These are phyloP conservation scores for Ploceus nigricollis DNA, from an alignment of 2,113 vertebrate species.

Conservation along the genomic window DNA sequence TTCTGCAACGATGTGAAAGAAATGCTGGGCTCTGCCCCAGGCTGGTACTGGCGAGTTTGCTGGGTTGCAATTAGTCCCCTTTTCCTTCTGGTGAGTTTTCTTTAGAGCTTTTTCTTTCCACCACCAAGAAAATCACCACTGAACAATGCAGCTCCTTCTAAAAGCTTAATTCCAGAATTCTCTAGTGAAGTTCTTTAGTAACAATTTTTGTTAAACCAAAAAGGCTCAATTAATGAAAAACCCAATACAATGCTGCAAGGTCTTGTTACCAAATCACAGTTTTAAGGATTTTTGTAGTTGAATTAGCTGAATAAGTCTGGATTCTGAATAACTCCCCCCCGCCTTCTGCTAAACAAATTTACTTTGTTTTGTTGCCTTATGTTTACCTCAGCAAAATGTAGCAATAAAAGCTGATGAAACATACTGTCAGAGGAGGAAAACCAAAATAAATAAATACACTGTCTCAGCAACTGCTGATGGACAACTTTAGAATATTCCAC, in stretches of 20 bases:
- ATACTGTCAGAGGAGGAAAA: background rate
- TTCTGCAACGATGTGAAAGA: slow-evolving; percentile 89
- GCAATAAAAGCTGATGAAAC: background rate
- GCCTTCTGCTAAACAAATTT: background rate
- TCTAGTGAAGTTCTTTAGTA: background rate
- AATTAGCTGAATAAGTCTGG: background rate
- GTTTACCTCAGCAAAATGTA: slow-evolving; percentile 28
- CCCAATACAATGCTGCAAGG: background rate
- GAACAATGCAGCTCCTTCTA: background rate
- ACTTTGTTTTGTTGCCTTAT: background rate
- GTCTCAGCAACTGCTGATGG: background rate
- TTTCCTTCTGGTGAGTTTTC: slow-evolving; percentile 89
- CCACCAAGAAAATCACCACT: background rate
- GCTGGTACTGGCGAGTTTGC: slow-evolving; percentile 91
- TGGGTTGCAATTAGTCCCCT: slow-evolving; percentile 93
- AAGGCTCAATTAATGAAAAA: background rate
- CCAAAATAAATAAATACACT: background rate
- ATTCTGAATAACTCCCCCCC: background rate
- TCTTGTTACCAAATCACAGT: background rate
- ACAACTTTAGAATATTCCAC: background rate
- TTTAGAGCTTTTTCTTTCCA: background rate
- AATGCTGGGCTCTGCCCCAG: slow-evolving; percentile 94
- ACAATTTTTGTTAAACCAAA: background rate
- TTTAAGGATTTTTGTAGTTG: background rate
- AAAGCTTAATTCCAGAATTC: background rate